A percentile compares a stretch with the other conserved stretches of the same genome.
These are phyloP conservation scores for Adoxophyes honmai DNA, from an alignment of 1,140 invertebrate genomes.

Conservation along the genomic window DNA sequence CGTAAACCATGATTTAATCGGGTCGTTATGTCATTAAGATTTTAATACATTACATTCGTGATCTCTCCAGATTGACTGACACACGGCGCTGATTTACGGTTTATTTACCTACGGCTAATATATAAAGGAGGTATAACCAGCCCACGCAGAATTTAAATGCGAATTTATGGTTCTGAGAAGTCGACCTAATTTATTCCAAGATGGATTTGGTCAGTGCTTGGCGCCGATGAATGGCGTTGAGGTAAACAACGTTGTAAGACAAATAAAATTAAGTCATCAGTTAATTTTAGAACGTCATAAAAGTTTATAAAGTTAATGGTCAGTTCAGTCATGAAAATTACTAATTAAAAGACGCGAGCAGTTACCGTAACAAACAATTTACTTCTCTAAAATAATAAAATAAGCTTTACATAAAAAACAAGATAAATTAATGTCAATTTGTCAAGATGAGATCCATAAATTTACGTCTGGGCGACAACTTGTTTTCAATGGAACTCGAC, in stretches of 20 bases:
- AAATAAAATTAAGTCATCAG: neutral
- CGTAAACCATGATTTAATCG: slow-evolving; percentile 8
- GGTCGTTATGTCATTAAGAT: slow-evolving; percentile 4
- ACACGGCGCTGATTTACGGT: neutral
- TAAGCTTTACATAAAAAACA: neutral
- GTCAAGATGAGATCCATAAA: slow-evolving; percentile 12
- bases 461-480: slow-evolving; percentile 6
- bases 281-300: slow-evolving; percentile 8
- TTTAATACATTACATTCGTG: neutral
- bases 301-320: no score
- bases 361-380: no score
- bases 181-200: slow-evolving; percentile 5
- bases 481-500: slow-evolving; percentile 2
- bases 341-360: no score
- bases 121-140: neutral
- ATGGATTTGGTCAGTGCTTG: neutral
- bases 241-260: neutral
- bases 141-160: no score
- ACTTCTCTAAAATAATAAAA: no score
- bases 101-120: neutral
- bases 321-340: no score
- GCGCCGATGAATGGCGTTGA: neutral
- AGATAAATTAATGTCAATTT: slow-evolving; percentile 9
- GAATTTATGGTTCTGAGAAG: slow-evolving; percentile 2
- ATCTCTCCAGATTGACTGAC: slow-evolving; percentile 1